Evolutionary conservation across 2,113 vertebrate species (phyloP).

Genomic region (Pangasianodon hypophthalmus): DNA sequence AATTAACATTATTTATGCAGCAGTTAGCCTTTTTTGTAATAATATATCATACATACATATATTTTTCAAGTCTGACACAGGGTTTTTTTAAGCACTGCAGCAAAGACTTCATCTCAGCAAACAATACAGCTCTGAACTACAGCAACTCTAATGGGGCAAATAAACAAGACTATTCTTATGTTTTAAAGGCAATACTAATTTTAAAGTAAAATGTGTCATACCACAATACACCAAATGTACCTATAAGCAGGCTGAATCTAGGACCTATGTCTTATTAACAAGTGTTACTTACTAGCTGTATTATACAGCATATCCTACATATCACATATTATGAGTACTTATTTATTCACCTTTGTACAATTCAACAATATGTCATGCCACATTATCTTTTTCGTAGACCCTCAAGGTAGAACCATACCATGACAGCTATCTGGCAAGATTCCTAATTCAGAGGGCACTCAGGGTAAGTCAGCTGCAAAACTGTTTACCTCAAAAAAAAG

Average conservation of each 20-base stretch:
- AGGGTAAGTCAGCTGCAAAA: slow-evolving; percentile 63
- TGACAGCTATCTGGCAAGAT: slow-evolving; percentile 75
- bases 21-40: not conserved
- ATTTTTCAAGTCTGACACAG: not conserved
- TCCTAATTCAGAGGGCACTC: slow-evolving; percentile 75
- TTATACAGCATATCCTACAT: not conserved
- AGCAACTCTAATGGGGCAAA: not conserved
- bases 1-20: not conserved
- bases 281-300: not conserved
- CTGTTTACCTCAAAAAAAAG: not conserved
- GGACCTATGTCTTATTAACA: not conserved
- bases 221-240: not conserved
- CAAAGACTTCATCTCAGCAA: too few species aligned
- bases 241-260: not conserved
- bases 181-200: not conserved
- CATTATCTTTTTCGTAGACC: slow-evolving; percentile 62
- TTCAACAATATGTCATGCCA: not conserved
- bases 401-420: slow-evolving; percentile 81
- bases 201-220: not conserved
- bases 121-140: not conserved
- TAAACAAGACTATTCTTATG: not conserved
- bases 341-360: not conserved
- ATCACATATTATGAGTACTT: not conserved
- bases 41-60: not conserved
- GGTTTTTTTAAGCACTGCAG: not conserved